Conservation (phyloP, 2,113 vertebrate species). For the Polyodon spathula region DNA sequence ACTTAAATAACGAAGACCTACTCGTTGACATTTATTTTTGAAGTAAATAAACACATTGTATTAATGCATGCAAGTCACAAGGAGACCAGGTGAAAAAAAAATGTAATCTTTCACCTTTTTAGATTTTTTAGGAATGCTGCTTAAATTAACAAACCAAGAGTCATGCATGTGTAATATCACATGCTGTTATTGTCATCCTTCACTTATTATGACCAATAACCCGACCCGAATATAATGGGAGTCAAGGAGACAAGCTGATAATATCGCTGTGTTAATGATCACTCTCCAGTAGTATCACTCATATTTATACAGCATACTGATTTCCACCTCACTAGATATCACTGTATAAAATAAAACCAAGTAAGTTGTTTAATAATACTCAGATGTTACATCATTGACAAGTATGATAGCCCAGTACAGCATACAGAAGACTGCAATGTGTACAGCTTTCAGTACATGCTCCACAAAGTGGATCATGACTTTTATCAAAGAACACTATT, state of each 20-base stretch:
- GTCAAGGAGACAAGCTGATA: slow-evolving; percentile 16
- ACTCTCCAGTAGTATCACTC: slow-evolving; percentile 54
- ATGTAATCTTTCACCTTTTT: too few species aligned
- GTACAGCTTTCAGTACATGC: too few species aligned
- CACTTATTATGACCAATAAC: slow-evolving; percentile 35
- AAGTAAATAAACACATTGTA: slow-evolving; percentile 6
- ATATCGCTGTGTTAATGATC: slow-evolving; percentile 39
- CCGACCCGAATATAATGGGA: background rate
- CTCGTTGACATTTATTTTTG: slow-evolving; percentile 26
- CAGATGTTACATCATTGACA: too few species aligned
- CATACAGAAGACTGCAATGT: too few species aligned
- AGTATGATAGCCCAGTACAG: too few species aligned
- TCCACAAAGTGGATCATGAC: too few species aligned
- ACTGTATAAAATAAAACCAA: too few species aligned
- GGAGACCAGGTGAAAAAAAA: slow-evolving; percentile 12
- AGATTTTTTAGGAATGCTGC: too few species aligned
- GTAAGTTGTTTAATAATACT: too few species aligned
- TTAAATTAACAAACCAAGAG: slow-evolving; percentile 23
- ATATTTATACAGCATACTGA: slow-evolving; percentile 55
- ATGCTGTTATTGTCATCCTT: background rate
- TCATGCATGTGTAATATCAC: slow-evolving; percentile 9
- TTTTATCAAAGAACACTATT: too few species aligned
- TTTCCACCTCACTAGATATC: too few species aligned
- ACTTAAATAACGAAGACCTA: background rate
- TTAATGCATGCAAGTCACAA: background rate